These are phyloP conservation scores for Phortica variegata DNA, from an alignment of 1,140 invertebrate species.

Conservation along the genomic window DNA sequence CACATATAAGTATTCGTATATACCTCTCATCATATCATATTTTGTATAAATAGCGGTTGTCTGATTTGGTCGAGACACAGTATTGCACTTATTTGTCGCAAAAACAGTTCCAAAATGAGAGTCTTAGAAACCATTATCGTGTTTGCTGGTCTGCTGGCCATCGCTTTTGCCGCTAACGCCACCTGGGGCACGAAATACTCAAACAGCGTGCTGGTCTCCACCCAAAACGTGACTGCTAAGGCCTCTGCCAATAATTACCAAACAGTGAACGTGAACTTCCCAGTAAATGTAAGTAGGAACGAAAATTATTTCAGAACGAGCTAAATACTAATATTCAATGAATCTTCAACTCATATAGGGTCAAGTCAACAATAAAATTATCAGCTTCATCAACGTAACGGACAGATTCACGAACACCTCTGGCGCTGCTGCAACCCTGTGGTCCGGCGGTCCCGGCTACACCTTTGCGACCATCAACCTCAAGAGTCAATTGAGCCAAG, in stretches of 20 bases:
- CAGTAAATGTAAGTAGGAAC: conserved; percentile 11
- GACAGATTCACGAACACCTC: conserved; percentile 35
- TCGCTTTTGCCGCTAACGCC: conserved; percentile 23
- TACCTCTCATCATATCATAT: too few relatives aligned
- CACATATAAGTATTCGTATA: too few relatives aligned
- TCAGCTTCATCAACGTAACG: conserved; percentile 25
- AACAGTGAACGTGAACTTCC: conserved; percentile 7
- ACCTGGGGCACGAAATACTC: conserved; percentile 20
- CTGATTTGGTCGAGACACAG: too few relatives aligned
- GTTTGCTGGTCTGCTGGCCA: conserved; percentile 22
- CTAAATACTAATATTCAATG: background rate
- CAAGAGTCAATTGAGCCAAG: conserved; percentile 20
- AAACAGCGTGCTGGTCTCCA: conserved; percentile 12
- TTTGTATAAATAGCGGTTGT: too few relatives aligned
- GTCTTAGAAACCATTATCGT: conserved; percentile 1
- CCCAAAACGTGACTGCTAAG: conserved; percentile 18
- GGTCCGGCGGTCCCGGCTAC: conserved; percentile 24
- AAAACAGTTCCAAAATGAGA: too few relatives aligned
- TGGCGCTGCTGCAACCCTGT: conserved; percentile 20
- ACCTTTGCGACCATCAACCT: conserved; percentile 19
- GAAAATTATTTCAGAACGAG: background rate
- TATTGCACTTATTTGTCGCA: too few relatives aligned
- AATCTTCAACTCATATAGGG: conserved; percentile 15
- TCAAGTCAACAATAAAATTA: conserved; percentile 24
- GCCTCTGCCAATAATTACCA: conserved; percentile 11